Evolutionary conservation across 2,797 vertebrate species (phyloP).

Genomic region (Onychomys torridus): DNA sequence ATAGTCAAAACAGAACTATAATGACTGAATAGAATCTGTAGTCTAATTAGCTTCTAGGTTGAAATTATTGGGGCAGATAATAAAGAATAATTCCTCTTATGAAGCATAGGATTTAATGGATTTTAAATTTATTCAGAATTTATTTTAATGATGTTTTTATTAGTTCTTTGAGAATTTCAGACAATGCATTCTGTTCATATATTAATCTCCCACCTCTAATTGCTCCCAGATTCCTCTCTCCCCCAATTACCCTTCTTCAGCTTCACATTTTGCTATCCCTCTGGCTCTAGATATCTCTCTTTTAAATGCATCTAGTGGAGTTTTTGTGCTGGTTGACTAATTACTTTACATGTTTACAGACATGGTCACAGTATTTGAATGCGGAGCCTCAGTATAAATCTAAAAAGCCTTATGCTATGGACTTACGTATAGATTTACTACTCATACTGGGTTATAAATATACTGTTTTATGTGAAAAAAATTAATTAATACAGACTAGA

Average conservation of each 20-base stretch:
- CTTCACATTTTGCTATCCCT: no score
- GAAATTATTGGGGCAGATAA: conserved; percentile 35
- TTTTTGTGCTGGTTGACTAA: background rate
- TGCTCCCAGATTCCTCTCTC: background rate
- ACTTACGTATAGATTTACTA: background rate
- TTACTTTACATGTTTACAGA: conserved; percentile 62
- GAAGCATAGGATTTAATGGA: background rate
- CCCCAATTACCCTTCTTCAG: background rate
- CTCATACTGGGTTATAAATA: background rate
- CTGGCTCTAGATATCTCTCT: background rate
- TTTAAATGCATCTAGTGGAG: background rate
- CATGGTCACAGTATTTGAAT: background rate
- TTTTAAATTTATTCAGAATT: conserved; percentile 64
- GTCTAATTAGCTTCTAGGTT: conserved; percentile 73
- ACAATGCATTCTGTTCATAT: background rate
- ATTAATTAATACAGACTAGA: background rate
- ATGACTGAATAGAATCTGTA: conserved; percentile 69
- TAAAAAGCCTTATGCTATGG: background rate
- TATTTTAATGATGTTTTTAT: background rate
- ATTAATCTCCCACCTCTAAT: background rate
- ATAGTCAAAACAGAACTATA: conserved; percentile 70
- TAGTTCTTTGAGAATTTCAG: background rate
- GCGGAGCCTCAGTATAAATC: background rate
- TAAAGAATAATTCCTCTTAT: conserved; percentile 54
- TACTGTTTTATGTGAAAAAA: background rate